Conservation (phyloP, 1,140 invertebrate genomes). For the Sminthurinus signatus region DNA sequence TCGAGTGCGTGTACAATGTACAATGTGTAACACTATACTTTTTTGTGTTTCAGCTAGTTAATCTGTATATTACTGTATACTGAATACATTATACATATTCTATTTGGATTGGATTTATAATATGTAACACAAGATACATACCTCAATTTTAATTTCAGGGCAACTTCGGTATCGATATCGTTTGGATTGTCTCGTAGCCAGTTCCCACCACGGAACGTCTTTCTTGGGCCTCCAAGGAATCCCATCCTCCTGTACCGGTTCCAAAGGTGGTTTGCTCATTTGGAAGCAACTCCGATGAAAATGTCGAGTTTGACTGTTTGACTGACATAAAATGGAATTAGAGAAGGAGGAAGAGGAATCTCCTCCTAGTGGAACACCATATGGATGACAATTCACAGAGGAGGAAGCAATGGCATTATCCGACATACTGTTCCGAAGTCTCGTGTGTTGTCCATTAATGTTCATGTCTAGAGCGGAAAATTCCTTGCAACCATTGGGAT, state of each 20-base stretch:
- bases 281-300: constrained; percentile 38
- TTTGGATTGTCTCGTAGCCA: constrained; percentile 65
- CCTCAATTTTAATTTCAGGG: constrained; percentile 60
- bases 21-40: no score
- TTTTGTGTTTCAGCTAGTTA: no score
- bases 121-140: no score
- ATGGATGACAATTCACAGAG: background rate
- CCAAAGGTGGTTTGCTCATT: constrained; percentile 32
- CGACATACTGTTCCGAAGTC: constrained; percentile 33
- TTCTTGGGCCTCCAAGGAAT: constrained; percentile 49
- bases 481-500: no score
- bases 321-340: constrained; percentile 9
- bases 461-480: no score
- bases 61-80: no score
- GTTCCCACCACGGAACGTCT: constrained; percentile 74
- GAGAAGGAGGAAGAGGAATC: background rate
- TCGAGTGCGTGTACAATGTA: no score
- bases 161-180: constrained; percentile 64
- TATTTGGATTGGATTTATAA: no score
- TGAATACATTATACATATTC: no score
- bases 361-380: background rate
- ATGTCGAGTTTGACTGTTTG: constrained; percentile 15
- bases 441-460: no score
- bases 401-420: constrained; percentile 34
- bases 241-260: constrained; percentile 36